A percentile compares a stretch with the other conserved stretches of the same genome.
These are phyloP conservation scores for Pangasius larnaudii DNA, from an alignment of 2,797 vertebrate genomes.

Conservation along the genomic window DNA sequence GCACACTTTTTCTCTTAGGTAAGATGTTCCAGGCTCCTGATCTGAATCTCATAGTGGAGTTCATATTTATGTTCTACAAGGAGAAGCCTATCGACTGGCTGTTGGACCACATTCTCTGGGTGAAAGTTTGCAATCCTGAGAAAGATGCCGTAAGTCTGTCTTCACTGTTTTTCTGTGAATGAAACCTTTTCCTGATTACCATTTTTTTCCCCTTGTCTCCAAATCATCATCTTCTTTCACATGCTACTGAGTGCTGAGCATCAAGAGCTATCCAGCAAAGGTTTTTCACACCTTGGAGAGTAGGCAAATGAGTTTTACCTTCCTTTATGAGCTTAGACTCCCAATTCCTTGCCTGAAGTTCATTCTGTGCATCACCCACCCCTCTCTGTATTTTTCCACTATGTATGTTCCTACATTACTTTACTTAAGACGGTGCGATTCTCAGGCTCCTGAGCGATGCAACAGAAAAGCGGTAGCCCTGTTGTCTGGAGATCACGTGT, in stretches of 20 bases:
- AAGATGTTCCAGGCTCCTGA: constrained; percentile 99
- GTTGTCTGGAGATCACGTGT: neutral
- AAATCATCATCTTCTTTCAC: neutral
- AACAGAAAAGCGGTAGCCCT: neutral
- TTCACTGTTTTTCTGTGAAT: neutral
- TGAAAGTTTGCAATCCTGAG: constrained; percentile 99
- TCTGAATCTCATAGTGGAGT: constrained; percentile 96
- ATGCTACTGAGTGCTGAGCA: neutral
- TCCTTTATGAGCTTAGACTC: neutral
- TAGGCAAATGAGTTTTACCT: neutral
- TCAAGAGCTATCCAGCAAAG: neutral
- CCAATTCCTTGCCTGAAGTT: neutral
- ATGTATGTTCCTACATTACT: neutral
- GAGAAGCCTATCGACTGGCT: constrained; percentile 99
- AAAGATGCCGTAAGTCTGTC: constrained; percentile 89
- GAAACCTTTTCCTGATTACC: neutral
- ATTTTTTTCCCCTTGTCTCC: too few species aligned
- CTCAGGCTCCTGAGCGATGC: neutral
- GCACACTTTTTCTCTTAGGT: constrained; percentile 70
- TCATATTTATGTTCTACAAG: constrained; percentile 99
- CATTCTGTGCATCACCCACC: neutral
- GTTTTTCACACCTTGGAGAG: neutral
- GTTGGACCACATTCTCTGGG: constrained; percentile 98
- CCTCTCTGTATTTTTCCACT: neutral
- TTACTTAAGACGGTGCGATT: neutral